Evolutionary conservation across 2,888 invertebrate species (phyloP).

Genomic region (Trichogramma dendrolimi): DNA sequence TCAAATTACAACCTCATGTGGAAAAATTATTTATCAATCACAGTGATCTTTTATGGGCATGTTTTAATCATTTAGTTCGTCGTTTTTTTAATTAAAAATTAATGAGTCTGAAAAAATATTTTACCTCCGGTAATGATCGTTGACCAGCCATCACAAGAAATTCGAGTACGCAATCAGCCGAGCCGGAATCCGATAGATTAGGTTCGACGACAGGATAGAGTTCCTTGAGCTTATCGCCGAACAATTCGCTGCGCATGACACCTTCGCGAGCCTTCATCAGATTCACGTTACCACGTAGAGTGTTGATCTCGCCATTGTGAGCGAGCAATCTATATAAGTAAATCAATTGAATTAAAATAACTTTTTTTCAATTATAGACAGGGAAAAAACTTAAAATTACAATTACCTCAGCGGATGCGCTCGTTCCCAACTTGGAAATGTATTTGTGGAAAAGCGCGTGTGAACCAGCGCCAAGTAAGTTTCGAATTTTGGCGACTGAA

Average conservation of each 20-base stretch:
- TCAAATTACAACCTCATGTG: not conserved
- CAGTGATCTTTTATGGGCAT: not conserved
- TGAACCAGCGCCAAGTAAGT: constrained; percentile 96
- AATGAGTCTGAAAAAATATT: constrained; percentile 5
- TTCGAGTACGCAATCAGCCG: constrained; percentile 95
- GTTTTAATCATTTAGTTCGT: not conserved
- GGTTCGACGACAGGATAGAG: constrained; percentile 97
- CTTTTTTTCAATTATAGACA: not conserved
- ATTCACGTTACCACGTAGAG: constrained; percentile 95
- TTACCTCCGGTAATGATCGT: constrained; percentile 80
- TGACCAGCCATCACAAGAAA: constrained; percentile 92
- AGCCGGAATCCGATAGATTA: constrained; percentile 95
- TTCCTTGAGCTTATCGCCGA: constrained; percentile 78
- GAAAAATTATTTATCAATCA: not conserved
- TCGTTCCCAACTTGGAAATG: constrained; percentile 98
- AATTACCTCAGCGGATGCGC: constrained; percentile 91
- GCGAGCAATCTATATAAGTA: constrained; percentile 70
- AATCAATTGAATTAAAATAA: not conserved
- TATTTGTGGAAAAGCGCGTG: constrained; percentile 98
- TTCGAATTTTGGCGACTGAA: constrained; percentile 80
- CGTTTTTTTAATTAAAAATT: not conserved
- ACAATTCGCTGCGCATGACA: constrained; percentile 84
- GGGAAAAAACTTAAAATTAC: not conserved
- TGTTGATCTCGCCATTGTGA: constrained; percentile 99
- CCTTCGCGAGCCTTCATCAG: constrained; percentile 98